phyloP scores from a whole-genome alignment of 2,888 invertebrate species.

The Mystacides longicornis region DNA sequence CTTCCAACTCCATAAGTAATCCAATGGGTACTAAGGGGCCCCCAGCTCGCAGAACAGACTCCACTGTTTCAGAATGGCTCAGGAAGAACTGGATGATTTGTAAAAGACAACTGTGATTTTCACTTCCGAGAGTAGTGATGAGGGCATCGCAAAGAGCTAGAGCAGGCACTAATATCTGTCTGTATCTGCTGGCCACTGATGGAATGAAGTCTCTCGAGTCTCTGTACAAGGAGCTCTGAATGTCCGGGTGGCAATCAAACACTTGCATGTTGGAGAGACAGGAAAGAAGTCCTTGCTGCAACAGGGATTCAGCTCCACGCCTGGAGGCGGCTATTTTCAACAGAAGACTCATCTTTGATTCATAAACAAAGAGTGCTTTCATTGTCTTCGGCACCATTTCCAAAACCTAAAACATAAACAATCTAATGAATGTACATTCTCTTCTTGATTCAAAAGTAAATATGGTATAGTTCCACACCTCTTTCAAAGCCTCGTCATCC shows the following conservation, averaged over 20 bases:
- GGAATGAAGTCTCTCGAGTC: constrained; percentile 56
- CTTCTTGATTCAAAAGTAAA: too few species aligned
- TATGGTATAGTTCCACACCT: constrained; percentile 35
- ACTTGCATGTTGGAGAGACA: constrained; percentile 60
- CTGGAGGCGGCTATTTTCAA: constrained; percentile 61
- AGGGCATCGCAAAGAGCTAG: constrained; percentile 74
- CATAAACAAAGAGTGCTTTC: constrained; percentile 75
- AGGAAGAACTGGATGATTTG: constrained; percentile 77
- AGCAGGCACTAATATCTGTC: constrained; percentile 76
- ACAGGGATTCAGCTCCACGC: constrained; percentile 62
- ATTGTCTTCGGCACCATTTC: constrained; percentile 61
- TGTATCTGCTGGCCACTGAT: constrained; percentile 61
- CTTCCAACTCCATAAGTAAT: constrained; percentile 66
- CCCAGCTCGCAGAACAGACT: constrained; percentile 66
- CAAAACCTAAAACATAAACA: too few species aligned
- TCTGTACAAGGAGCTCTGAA: constrained; percentile 44
- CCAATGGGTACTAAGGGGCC: constrained; percentile 57
- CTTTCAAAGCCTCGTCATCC: constrained; percentile 61
- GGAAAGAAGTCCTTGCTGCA: constrained; percentile 69
- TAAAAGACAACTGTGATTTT: constrained; percentile 73
- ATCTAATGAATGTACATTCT: too few species aligned
- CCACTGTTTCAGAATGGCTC: constrained; percentile 74
- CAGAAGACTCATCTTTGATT: constrained; percentile 77
- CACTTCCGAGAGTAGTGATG: constrained; percentile 72
- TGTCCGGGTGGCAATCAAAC: constrained; percentile 67